Percentiles rank a stretch among this genome's conserved stretches.
These are phyloP conservation scores for Herpetotheres cachinnans DNA, from an alignment of 2,113 vertebrate genomes.

Conservation along the genomic window DNA sequence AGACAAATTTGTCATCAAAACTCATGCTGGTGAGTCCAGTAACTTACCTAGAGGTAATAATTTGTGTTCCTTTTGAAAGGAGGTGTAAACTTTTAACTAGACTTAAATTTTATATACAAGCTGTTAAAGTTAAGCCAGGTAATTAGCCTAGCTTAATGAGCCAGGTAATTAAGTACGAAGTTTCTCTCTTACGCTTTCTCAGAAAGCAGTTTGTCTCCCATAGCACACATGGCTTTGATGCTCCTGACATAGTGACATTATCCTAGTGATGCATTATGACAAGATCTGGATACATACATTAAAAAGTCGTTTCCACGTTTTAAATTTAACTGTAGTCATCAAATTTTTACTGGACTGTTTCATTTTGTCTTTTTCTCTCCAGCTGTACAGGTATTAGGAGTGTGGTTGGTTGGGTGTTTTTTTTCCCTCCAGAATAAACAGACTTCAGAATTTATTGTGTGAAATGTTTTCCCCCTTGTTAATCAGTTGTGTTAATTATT, in stretches of 20 bases:
- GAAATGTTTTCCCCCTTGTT: neutral
- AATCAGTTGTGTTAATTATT: neutral
- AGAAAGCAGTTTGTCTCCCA: neutral
- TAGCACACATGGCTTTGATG: neutral
- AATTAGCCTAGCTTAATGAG: neutral
- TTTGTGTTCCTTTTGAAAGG: neutral
- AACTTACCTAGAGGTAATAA: neutral
- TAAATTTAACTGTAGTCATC: neutral
- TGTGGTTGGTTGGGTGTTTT: neutral
- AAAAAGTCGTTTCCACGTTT: neutral
- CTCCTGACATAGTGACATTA: neutral
- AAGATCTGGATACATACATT: neutral
- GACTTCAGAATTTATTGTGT: neutral
- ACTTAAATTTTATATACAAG: neutral
- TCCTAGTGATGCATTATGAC: neutral
- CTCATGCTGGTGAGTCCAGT: slow-evolving; percentile 20
- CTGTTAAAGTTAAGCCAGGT: neutral
- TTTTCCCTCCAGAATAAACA: neutral
- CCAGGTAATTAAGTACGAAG: neutral
- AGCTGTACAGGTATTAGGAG: neutral
- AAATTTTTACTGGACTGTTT: neutral
- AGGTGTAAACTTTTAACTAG: neutral
- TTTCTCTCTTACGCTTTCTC: neutral
- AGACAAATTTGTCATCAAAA: neutral
- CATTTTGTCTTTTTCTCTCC: neutral